Base-by-base conservation (phyloP, 1,140 invertebrate species). In the Philotrypesis tridentata region DNA sequence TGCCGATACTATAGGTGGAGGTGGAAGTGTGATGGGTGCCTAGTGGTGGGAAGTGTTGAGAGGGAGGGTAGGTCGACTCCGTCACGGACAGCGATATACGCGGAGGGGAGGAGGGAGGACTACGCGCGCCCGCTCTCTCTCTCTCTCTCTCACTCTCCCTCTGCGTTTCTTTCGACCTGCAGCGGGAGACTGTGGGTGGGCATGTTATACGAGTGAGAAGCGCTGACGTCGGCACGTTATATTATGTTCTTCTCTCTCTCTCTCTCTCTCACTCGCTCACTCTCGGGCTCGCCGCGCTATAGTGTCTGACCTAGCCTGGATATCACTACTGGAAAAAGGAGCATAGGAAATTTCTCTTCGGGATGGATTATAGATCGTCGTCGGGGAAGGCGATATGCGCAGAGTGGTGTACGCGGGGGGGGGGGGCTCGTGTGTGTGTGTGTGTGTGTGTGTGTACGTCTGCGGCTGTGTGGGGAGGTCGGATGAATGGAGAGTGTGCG, bases 401-500 rank as follows among this genome's bases (percentile, higher is more conserved):
- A n/a, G n/a, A n/a, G n/a, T n/a, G 33, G 33, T 37, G 33, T 37
- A 8, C 8, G 33, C 33, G 33, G 8, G 33, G 33, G 33, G 33
- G 33, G 8, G 33, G 33, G 33, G 33, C 3, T 37, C 3, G 33
- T 3, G 37, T 9, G 37, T 11, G 37, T 1, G 37, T 11, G n/a
- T n/a, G n/a, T n/a, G n/a, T n/a, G n/a, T n/a, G n/a, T n/a, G n/a
- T n/a, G n/a, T n/a, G n/a, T n/a, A n/a, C n/a, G n/a, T n/a, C n/a
- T n/a, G n/a, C n/a, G 43, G 12, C 11, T 0, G 43, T 0, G 12
- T 11, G 43, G 14, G 14, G 12, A 48, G 43, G 43, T 48, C 21
- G 70, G 70, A 72, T 72, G 70, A 72, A 72, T 72, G 70, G 37
- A 72, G 70, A 72, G 70, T 33, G n/a, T 37, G 70, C 70, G 70